Evolutionary conservation across 2,888 invertebrate species (phyloP), one percentile per base, ranked within the genome.

Genomic region (Apoderus coryli): DNA sequence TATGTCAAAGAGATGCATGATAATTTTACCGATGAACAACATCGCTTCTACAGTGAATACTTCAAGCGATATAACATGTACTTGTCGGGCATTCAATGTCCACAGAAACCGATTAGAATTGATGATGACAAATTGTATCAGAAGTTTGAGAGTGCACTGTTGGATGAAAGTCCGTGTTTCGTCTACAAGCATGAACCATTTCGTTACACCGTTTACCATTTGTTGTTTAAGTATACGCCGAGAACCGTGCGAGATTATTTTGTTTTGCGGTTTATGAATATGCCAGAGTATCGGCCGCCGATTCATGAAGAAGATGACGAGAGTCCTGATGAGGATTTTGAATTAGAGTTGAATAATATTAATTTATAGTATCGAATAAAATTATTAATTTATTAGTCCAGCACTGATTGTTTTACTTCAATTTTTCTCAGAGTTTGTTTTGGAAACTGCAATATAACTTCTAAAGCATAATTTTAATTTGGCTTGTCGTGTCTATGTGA

Each of bases 151-250:
- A 61, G 65, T 42, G 71, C 77, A 3, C 49, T 84, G 15, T 60
- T 68, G 11, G 67, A 69, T 36, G 54, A 59, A 14, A 51, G 64
- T 16, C 81, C 84, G 0, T 59, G 61, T 29, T 44, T 64, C 3
- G 37, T 69, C 4, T 84, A 84, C 46, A 72, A 72, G 58, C 69
- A 70, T 40, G 78, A 80, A 45, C 68, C 76, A 0, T 69, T 68
- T 62, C 62, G 76, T 49, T 80, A 75, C 40, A 61, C 49, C 36
- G 39, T 76, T 31, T 82, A 78, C 53, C 74, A 79, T 43, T 59
- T 57, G 29, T 50, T 81, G 12, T 71, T 81, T 42, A 65, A 60
- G 43, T 53, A 71, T 10, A 63, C 69, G 16, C 76, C 81, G 1
- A 61, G 63, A 24, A 46, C 44, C 1, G 25, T 72, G 6, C 60